phyloP scores from a whole-genome alignment of 2,888 invertebrate species.

The Cantharis flavilabris region DNA sequence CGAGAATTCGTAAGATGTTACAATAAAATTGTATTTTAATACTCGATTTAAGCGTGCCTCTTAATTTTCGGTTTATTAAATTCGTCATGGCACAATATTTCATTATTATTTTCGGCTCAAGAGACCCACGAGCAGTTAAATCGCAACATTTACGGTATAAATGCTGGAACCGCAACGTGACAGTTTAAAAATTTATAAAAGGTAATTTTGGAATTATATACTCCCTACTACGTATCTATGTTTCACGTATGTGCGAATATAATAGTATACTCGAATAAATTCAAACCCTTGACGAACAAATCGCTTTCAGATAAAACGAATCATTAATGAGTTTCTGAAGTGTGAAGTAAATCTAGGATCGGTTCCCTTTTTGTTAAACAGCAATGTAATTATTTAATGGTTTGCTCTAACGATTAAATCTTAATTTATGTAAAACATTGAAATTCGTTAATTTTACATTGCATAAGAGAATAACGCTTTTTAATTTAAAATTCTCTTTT shows the following conservation, averaged over 20 bases:
- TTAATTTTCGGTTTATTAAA: neutral
- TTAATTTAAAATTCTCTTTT: neutral
- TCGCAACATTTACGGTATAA: neutral
- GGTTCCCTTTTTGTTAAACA: slow-evolving; percentile 15
- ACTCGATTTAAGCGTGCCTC: neutral
- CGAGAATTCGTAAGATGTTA: neutral
- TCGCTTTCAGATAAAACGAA: slow-evolving; percentile 18
- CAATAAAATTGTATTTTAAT: neutral
- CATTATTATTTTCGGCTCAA: neutral
- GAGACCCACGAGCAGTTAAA: neutral
- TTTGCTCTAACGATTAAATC: slow-evolving; percentile 17
- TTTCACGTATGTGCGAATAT: neutral
- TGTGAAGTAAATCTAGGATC: slow-evolving; percentile 20
- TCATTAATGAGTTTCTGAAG: slow-evolving; percentile 27
- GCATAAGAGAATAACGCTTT: neutral
- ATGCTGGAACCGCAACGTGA: neutral
- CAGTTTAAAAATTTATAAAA: neutral
- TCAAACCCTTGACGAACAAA: neutral
- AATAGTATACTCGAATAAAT: neutral
- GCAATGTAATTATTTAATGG: slow-evolving; percentile 24
- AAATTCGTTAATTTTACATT: slow-evolving; percentile 11
- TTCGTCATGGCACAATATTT: neutral
- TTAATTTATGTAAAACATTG: slow-evolving; percentile 17
- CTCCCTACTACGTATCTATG: no score
- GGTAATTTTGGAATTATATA: neutral